Base-by-base conservation (phyloP, 1,140 invertebrate genomes). In the Temnothorax nylanderi region DNA sequence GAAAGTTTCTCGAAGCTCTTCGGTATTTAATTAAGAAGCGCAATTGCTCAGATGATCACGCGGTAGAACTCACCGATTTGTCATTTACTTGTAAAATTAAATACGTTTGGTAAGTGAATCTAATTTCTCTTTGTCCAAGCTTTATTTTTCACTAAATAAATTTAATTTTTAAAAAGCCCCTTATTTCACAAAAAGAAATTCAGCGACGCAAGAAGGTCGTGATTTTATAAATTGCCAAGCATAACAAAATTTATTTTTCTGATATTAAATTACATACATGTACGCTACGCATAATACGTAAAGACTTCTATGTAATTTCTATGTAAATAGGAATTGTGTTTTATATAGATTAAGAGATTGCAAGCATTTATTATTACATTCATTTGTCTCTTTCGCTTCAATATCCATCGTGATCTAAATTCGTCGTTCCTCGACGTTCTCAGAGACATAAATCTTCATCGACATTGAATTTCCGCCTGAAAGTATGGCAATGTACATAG, bases 391-490 rank as follows among this genome's bases (percentile, higher is more conserved):
- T 34, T 34, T 44, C 21, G 41, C 13, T 21, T 34, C 32, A 67
- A 78, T 51, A 34, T 34, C 32, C 44, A 51, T 49, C 6, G 32
- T 21, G 44, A 51, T 67, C 47, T 51, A 51, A 67, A 80, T 54
- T 77, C 26, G 13, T n/a, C 13, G 18, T 32, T n/a, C 37, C 11
- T 78, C 58, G 11, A 65, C 13, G 44, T 16, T 80, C 44, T 4
- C 8, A 37, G 21, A 21, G n/a, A 80, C 44, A 18, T 80, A 41
- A 80, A 80, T 80, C 76, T 67, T 58, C 5, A 51, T 80, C 34
- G 26, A 67, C 64, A 80, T 80, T 16, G 60, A 67, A 78, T 67
- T 67, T 80, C 32, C 47, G 44, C 4, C 10, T 3, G 60, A 49
- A 67, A 80, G 13, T 67, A 34, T 49, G 7, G 6, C 75, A 34